Evolutionary conservation across 2,113 vertebrate genomes (phyloP), one percentile per base, ranked within the genome.

Genomic region (Labeo catla): DNA sequence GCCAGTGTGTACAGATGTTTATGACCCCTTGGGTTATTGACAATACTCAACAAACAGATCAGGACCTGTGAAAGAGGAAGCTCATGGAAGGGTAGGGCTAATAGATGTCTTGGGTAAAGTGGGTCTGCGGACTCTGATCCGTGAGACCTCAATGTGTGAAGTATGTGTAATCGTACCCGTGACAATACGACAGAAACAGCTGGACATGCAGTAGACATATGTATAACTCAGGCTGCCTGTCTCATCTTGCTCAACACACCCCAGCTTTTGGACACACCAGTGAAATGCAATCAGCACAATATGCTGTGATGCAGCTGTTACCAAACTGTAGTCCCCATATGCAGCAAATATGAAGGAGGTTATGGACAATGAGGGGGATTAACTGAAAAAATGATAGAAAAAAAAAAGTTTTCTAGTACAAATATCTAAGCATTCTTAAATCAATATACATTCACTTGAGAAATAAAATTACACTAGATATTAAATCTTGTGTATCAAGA

Each of bases 1-100:
- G 66, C 59, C 61, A 39, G 87, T 59, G 70, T 73, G 84, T 47
- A 63, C 65, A 5, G 54, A 83, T 76, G 52, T 76, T 63, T 76
- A 65, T 50, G 39, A 63, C 28, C 57, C 19, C 57, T 21, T 49
- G 23, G 45, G 72, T 76, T 59, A 77, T 23, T 84, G 47, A 49
- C 81, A 87, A 78, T 77, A 54, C 66, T 84, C 39, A 72, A 87
- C 52, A 84, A 82, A 84, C 34, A 72, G 19, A 74, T 16, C 13
- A 63, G 39, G 39, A 49, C 43, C 59, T 16, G 59, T 49, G n/a
- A 9, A 80, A 65, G 79, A 65, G 79, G 59, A 57, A 61, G 54
- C 36, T 2, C 77, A 59, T 59, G 19, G 16, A 34, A 28, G 28
- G 72, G 50, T 52, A 54, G 81, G 70, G 54, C 36, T 79, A 23